Evolutionary conservation across 2,113 vertebrate species (phyloP), one percentile per base, ranked within the genome.

Genomic region (Malurus melanocephalus): DNA sequence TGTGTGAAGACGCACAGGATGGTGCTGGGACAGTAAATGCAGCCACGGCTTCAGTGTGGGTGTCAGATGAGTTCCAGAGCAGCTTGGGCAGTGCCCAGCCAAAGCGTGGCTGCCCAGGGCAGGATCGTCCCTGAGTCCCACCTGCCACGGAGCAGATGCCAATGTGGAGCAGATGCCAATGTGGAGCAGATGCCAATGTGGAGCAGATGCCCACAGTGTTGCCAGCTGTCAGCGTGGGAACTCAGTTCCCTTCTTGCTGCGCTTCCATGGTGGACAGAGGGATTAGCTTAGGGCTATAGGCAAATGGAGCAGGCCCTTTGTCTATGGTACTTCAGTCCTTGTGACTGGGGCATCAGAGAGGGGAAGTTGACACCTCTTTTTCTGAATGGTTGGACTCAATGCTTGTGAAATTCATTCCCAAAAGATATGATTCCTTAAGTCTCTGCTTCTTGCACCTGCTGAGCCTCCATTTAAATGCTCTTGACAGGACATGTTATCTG

Each of bases 1-100:
- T 4, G 2, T 0, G 0, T 32, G 10, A 68, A 64, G 69, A 12
- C 13, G 46, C n/a, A 3, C 59, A 8, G 74, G 35, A 10, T 48
- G 48, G 1, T 85, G 45, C 18, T 33, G 42, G 51, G 67, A 42
- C 28, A 40, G 45, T 69, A 45, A 49, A 33, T 27, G 32, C 40
- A 74, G 56, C 56, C 51, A 11, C 4, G 6, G 11, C 14, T 60
- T 33, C 20, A 7, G 35, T 20, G 51, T 55, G 68, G 51, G 51
- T 24, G 38, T 72, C 10, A 55, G 38, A 27, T 0, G 10, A 55
- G 40, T 62, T 61, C 11, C 49, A 1, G 42, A 33, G 55, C 46
- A 74, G 43, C 22, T 46, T 77, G n/a, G 20, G 10, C 33, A 42
- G 35, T 48, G 28, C 16, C 35, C 62, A 62, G 24, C 23, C 49